Percentiles rank a stretch among this genome's conserved stretches.
phyloP scores from a whole-genome alignment of 2,888 invertebrate species.

The Polydrusus cervinus region DNA sequence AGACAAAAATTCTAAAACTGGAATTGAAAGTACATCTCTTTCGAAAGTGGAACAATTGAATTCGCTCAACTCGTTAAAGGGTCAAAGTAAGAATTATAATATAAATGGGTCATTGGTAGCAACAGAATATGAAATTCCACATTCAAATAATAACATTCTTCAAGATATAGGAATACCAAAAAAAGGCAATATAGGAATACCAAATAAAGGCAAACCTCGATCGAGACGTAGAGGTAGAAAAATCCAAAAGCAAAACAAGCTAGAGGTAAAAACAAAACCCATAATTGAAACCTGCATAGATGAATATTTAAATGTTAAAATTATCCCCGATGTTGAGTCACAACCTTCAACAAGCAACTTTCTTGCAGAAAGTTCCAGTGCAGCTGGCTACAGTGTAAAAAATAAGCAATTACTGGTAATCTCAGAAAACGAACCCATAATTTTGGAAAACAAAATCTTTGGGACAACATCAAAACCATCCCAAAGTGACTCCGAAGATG shows the following conservation, averaged over 20 bases:
- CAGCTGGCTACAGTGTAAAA: neutral
- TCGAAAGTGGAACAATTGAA: neutral
- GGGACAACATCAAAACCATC: slow-evolving; percentile 6
- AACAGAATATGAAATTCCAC: neutral
- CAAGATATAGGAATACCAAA: neutral
- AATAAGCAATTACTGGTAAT: slow-evolving; percentile 21
- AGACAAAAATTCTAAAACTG: neutral
- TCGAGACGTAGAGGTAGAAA: neutral
- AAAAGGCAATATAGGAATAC: neutral
- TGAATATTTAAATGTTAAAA: slow-evolving; percentile 4
- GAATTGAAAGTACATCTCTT: neutral
- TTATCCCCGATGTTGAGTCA: slow-evolving; percentile 36
- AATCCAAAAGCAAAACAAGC: neutral
- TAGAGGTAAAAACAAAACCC: neutral
- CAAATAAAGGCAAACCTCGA: slow-evolving; percentile 3
- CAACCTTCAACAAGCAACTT: neutral
- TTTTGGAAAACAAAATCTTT: slow-evolving; percentile 61
- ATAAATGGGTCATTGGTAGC: neutral
- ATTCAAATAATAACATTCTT: neutral
- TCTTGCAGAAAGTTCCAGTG: neutral
- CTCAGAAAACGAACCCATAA: slow-evolving; percentile 59
- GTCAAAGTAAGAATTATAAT: neutral
- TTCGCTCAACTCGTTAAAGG: neutral
- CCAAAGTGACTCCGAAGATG: slow-evolving; percentile 57
- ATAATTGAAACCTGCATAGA: slow-evolving; percentile 4